Evolutionary conservation across 2,888 invertebrate genomes (phyloP), one percentile per base, ranked within the genome.

Genomic region (Entomobrya multifasciata): DNA sequence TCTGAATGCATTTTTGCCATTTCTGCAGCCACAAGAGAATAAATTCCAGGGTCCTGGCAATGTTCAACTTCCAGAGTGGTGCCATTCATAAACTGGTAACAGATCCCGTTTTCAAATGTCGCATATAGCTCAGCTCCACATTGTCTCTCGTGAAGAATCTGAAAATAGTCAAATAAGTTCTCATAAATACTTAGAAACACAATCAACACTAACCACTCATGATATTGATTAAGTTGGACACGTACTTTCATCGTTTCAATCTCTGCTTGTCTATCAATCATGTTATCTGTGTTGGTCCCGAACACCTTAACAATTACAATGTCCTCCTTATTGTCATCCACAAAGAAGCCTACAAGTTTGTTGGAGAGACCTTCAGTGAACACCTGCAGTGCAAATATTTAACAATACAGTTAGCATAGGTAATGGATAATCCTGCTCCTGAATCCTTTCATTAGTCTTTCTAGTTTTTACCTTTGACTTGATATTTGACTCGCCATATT

Each of bases 321-420:
- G 91, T 96, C 95, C 89, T 93, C 92, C n/a, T 92, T 92, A 86
- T 94, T 93, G 49, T 92, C 93, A 60, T 92, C 93, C 89, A 93
- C 92, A 92, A 94, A 95, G 91, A 96, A 96, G 47, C 96, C 97
- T 81, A 98, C 94, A 91, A 99, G 94, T 93, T 96, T 97, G 93
- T 98, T 98, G 70, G 98, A 97, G 88, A 97, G 96, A 62, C 98
- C 98, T 94, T 98, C 97, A 89, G 97, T 98, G 93, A 98, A 97
- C 92, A 95, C 93, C 98, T n/a, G n/a, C n/a, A n/a, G n/a, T n/a
- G n/a, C n/a, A n/a, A n/a, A n/a, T n/a, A n/a, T 98, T 52, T 55
- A 20, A 81, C 22, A 15, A 0, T 36, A 36, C 36, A 36, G 4
- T 36, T 8, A 36, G 36, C n/a, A n/a, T n/a, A n/a, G n/a, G n/a